Evolutionary conservation across 1,140 invertebrate genomes (phyloP).

Genomic region (Philaenus spumarius): DNA sequence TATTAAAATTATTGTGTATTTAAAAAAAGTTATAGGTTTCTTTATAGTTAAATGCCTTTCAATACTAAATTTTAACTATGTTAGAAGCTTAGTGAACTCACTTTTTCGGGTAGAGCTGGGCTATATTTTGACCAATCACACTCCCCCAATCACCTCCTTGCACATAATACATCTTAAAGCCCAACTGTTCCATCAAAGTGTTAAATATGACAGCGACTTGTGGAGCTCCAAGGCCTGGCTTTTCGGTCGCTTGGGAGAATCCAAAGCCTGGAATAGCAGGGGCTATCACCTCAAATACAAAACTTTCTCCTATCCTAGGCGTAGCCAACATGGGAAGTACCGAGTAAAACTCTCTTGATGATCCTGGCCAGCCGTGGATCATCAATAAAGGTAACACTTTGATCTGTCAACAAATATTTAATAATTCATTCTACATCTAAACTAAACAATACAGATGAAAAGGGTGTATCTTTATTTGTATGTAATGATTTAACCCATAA

Average conservation of each 20-base stretch:
- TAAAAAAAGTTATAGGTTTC: no score
- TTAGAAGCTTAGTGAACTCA: no score
- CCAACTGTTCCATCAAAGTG: constrained; percentile 76
- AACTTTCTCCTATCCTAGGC: constrained; percentile 47
- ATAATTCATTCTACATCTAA: no score
- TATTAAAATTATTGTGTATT: no score
- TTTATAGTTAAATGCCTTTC: no score
- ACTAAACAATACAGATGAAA: no score
- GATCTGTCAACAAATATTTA: constrained; percentile 19
- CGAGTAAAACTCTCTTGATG: constrained; percentile 78
- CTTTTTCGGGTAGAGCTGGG: constrained; percentile 51
- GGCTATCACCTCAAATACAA: constrained; percentile 71
- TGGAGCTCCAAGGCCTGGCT: constrained; percentile 52
- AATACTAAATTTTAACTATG: no score
- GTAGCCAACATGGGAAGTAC: constrained; percentile 63
- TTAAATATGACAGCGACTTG: constrained; percentile 66
- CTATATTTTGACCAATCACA: constrained; percentile 51
- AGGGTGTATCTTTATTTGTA: no score
- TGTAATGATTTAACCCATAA: no score
- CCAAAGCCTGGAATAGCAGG: constrained; percentile 81
- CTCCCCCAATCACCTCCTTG: constrained; percentile 85
- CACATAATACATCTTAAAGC: constrained; percentile 65
- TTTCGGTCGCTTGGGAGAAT: constrained; percentile 61
- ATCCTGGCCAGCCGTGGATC: constrained; percentile 88
- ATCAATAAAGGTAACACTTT: constrained; percentile 54